These are phyloP conservation scores for Anticlea derivata DNA, from an alignment of 2,888 invertebrate species.

Conservation along the genomic window DNA sequence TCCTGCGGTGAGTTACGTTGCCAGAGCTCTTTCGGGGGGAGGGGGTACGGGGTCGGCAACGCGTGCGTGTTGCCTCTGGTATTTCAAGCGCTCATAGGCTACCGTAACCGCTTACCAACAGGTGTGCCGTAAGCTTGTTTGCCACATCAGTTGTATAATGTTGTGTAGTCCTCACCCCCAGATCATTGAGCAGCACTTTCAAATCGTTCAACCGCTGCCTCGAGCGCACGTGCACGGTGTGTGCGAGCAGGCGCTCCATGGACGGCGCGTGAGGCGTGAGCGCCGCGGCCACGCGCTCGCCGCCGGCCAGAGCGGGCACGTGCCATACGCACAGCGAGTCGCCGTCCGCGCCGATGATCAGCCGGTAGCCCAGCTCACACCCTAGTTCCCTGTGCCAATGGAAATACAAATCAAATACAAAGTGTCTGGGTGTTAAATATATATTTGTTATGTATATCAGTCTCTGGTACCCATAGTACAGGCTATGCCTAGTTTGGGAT, in stretches of 20 bases:
- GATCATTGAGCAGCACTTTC: conserved; percentile 88
- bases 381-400: conserved; percentile 85
- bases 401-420: neutral
- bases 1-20: no score
- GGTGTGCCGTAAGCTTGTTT: no score
- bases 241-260: conserved; percentile 96
- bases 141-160: no score
- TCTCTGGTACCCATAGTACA: no score
- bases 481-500: no score
- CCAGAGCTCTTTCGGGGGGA: no score
- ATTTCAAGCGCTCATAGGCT: no score
- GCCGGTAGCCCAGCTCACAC: conserved; percentile 93
- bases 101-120: no score
- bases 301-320: conserved; percentile 84
- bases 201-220: conserved; percentile 92
- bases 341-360: conserved; percentile 93
- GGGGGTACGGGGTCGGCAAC: no score
- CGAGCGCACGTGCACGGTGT: conserved; percentile 97
- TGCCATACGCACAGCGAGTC: conserved; percentile 80
- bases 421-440: no score
- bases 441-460: no score
- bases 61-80: no score
- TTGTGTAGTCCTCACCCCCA: conserved; percentile 79
- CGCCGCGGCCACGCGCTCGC: conserved; percentile 85
- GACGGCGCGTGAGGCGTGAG: conserved; percentile 96